Evolutionary conservation across 2,113 vertebrate species (phyloP).

Genomic region (Gadus chalcogrammus): DNA sequence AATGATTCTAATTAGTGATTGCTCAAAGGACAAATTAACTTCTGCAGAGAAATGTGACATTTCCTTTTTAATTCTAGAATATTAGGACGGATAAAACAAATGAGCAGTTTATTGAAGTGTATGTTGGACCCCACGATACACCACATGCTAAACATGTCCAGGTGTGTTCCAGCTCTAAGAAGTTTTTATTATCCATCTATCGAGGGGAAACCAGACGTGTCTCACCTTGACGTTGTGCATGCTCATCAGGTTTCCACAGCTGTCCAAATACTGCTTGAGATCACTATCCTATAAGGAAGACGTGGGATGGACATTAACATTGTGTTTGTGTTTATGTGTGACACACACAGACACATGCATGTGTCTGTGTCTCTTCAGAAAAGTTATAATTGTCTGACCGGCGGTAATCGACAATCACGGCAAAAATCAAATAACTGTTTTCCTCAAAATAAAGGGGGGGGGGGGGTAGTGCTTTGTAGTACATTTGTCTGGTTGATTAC

Average conservation of each 20-base stretch:
- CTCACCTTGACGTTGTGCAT: slow-evolving; percentile 95
- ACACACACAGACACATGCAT: background rate
- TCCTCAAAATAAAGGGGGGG: too few species aligned
- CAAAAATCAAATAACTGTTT: too few species aligned
- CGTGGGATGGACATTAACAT: background rate
- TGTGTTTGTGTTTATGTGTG: background rate
- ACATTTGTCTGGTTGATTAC: too few species aligned
- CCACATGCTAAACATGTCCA: background rate
- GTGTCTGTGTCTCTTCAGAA: background rate
- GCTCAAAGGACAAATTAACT: too few species aligned
- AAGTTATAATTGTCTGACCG: too few species aligned
- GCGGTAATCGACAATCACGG: too few species aligned
- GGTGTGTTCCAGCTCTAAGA: background rate
- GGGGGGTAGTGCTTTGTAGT: too few species aligned
- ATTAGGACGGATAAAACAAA: background rate
- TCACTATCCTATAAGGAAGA: slow-evolving; percentile 84
- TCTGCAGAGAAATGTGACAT: too few species aligned
- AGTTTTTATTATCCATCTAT: too few species aligned
- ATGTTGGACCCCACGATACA: background rate
- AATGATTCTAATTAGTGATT: too few species aligned
- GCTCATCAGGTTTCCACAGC: slow-evolving; percentile 93
- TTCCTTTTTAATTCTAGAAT: background rate
- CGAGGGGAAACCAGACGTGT: background rate
- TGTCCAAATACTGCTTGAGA: slow-evolving; percentile 95
- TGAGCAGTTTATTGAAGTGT: background rate